Evolutionary conservation across 2,888 invertebrate genomes (phyloP), one percentile per base, ranked within the genome.

Genomic region (Eugnorisma glareosa): DNA sequence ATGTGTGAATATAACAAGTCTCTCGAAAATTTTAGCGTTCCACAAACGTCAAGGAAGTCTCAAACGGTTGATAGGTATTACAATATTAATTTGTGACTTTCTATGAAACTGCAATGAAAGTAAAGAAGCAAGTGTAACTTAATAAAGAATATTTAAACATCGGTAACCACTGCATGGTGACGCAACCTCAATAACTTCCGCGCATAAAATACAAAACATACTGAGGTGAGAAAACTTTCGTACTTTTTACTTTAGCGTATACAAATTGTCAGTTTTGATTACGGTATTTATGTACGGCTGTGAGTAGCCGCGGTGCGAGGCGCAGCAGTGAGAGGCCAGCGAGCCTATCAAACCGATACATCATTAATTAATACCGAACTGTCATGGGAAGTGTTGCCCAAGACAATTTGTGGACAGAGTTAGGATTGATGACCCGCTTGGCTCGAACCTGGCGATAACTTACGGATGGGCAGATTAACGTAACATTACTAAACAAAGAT

Each of bases 301-400:
- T 71, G 81, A 82, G 71, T 67, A 73, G 78, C 78, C 40, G 71
- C 63, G 69, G 69, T 37, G 72, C 57, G 70, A 54, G 64, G 51
- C 68, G 54, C 69, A 77, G 61, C 74, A 70, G 76, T 64, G 76
- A 85, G 88, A 86, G 86, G 89, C 87, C 84, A 89, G 79, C 86
- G 90, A 85, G 86, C 85, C 89, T 91, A 88, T 89, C 89, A 80
- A 85, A 85, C 79, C 91, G 84, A 93, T 93, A 90, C 91, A 93
- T 93, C 93, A 92, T 92, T 92, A 91, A 93, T 92, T 91, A 91
- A 92, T 91, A 93, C 91, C 89, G 89, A 90, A 91, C 91, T 93
- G 92, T 93, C 93, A 93, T 88, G 91, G 89, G 89, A 91, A 91
- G 92, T 89, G 92, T 93, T 92, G 89, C 89, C 82, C 86, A 90